Evolutionary conservation across 1,140 invertebrate species (phyloP).

Genomic region (Zaprionus africanus): DNA sequence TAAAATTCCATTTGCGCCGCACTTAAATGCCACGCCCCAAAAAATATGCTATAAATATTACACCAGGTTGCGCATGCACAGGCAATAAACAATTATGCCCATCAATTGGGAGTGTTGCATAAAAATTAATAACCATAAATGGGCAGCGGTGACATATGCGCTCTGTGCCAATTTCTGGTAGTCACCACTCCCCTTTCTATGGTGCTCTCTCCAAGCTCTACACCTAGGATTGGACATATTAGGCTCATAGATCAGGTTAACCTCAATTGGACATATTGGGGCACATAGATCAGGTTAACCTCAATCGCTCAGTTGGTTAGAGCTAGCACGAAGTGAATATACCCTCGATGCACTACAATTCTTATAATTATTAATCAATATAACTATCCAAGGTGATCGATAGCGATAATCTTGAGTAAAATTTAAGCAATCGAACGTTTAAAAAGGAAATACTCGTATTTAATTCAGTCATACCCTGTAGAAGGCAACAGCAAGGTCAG

Average conservation of each 20-base stretch:
- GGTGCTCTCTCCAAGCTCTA: not conserved
- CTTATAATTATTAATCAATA: not conserved
- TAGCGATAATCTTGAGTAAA: too few species aligned
- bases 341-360: not conserved
- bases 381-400: too few species aligned
- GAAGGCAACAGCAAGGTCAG: not conserved
- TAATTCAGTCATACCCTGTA: too few species aligned
- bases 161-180: slow-evolving; percentile 17
- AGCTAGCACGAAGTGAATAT: not conserved
- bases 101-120: slow-evolving; percentile 74
- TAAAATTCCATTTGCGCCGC: slow-evolving; percentile 20
- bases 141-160: slow-evolving; percentile 62
- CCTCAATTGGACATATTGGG: not conserved
- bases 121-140: slow-evolving; percentile 75
- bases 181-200: not conserved
- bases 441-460: too few species aligned
- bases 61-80: slow-evolving; percentile 8
- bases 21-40: not conserved
- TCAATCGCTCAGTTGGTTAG: slow-evolving; percentile 11
- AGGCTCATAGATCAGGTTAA: slow-evolving; percentile 56
- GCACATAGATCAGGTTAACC: slow-evolving; percentile 55
- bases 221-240: not conserved
- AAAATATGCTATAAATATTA: not conserved
- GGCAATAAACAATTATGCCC: slow-evolving; percentile 64
- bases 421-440: not conserved